These are phyloP conservation scores for Eulemur rufifrons DNA, from an alignment of 2,113 vertebrate species.

Conservation along the genomic window DNA sequence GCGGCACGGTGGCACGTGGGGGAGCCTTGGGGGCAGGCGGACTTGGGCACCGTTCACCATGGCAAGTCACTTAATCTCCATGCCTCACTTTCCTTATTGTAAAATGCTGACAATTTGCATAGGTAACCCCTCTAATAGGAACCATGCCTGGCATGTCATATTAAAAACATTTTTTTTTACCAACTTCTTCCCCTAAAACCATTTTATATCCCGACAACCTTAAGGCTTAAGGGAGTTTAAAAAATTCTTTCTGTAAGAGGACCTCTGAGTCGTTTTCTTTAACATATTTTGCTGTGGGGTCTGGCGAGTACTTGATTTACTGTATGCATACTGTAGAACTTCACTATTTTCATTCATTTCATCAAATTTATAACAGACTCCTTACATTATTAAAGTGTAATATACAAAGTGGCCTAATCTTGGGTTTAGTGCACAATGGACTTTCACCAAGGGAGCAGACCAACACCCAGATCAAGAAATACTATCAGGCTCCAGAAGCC, in stretches of 20 bases:
- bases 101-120: neutral
- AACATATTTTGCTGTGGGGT: neutral
- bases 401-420: neutral
- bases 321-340: neutral
- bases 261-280: neutral
- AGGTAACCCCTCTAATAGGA: neutral
- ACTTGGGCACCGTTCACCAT: neutral
- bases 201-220: neutral
- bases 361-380: neutral
- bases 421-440: neutral
- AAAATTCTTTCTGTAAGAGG: neutral
- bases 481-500: neutral
- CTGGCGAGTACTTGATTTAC: neutral
- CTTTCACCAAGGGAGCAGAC: neutral
- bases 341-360: neutral
- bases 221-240: neutral
- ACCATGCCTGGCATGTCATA: neutral
- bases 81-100: neutral
- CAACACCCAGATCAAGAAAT: neutral
- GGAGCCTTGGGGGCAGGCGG: accelerated
- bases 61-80: neutral
- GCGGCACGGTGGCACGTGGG: neutral
- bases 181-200: neutral
- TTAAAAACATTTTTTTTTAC: neutral
- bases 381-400: neutral